Percentiles rank a stretch among this genome's conserved stretches.
Conservation (phyloP, 1,140 invertebrate species). For the Drosophila biarmipes region DNA sequence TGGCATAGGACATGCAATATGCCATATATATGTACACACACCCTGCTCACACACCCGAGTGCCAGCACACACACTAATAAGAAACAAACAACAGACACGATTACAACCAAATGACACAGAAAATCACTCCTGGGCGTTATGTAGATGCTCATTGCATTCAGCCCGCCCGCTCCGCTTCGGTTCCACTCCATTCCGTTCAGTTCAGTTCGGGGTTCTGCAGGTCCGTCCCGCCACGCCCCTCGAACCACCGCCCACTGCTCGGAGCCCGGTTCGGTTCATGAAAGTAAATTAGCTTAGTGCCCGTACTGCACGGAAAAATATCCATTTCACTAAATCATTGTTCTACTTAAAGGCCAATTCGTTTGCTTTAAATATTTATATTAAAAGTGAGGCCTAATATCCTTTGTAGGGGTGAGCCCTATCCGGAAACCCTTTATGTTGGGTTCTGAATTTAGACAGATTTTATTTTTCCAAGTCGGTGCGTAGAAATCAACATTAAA, state of each 20-base stretch:
- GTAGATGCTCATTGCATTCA: conserved; percentile 55
- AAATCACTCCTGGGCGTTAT: conserved; percentile 77
- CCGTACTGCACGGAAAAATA: conserved; percentile 28
- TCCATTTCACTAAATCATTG: too few species aligned
- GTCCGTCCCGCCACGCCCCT: conserved; percentile 21
- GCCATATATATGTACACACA: conserved; percentile 23
- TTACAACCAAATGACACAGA: conserved; percentile 82
- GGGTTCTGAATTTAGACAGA: too few species aligned
- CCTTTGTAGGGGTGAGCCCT: too few species aligned
- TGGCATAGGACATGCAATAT: conserved; percentile 59
- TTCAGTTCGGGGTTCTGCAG: conserved; percentile 21
- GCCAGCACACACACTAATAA: conserved; percentile 70
- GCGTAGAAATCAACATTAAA: too few species aligned
- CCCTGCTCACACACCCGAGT: conserved; percentile 1
- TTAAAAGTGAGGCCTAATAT: too few species aligned
- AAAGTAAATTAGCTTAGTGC: conserved; percentile 77
- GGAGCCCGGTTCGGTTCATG: conserved; percentile 56
- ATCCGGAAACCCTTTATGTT: too few species aligned
- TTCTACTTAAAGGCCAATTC: too few species aligned
- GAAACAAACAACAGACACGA: conserved; percentile 82
- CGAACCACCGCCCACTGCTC: neutral
- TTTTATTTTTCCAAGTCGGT: too few species aligned
- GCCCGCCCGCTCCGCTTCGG: conserved; percentile 14
- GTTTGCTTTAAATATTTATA: too few species aligned
- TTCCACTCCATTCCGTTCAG: neutral